Base-by-base conservation (phyloP, 2,888 invertebrate genomes). In the Pollenia labialis region DNA sequence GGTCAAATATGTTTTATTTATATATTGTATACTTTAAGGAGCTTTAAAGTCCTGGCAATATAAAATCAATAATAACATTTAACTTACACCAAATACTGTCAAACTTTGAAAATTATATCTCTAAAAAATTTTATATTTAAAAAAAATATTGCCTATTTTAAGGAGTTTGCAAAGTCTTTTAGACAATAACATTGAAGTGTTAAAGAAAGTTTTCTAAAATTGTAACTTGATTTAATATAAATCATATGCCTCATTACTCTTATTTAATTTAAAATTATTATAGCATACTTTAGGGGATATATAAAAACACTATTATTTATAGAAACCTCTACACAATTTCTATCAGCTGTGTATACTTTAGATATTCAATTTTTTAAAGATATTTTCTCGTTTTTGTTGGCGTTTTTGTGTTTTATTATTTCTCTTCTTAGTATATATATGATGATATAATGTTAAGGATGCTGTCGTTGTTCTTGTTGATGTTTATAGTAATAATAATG, bases 371-470 rank as follows among this genome's bases (percentile, higher is more conserved):
- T n/a, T 18, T 58, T 50, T 32, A 2, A 32, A 32, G 4, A 42
- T 60, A 48, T 71, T 46, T 71, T 9, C n/a, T 40, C 40, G 2
- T 23, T 23, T 23, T 23, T 23, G 23, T 23, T 23, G 18, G 1
- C 2, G 23, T 18, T 40, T 11, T 52, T 23, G 4, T 18, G 10
- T 72, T 58, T 72, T 75, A 52, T 40, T 66, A 58, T 58, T 66
- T 48, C 18, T 42, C 44, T 68, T 46, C 23, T 14, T n/a, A n/a
- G n/a, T n/a, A n/a, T n/a, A n/a, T n/a, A n/a, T n/a, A n/a, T 68
- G 75, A 76, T 54, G 69, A 48, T 50, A 82, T 75, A 68, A 76
- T 76, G 82, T 82, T 76, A 75, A 75, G 75, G 44, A 52, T 69
- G 52, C 56, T 69, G 66, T 60, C 50, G 60, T 42, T 79, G 69